phyloP scores from a whole-genome alignment of 2,888 invertebrate genomes.

The Drosophila atripex region DNA sequence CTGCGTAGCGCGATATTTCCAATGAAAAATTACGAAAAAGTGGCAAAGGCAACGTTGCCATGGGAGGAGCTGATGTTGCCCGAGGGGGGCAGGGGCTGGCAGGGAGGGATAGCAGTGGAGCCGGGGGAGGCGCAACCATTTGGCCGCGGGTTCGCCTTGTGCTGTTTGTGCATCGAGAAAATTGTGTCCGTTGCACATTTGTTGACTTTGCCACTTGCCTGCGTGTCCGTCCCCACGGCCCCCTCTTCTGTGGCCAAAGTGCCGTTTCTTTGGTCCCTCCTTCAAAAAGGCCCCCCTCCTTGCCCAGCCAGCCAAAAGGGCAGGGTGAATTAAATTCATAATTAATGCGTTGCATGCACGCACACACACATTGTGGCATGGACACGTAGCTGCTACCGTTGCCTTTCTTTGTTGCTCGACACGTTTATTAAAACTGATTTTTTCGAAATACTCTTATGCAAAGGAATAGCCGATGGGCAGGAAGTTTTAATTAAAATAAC shows the following conservation, averaged over 20 bases:
- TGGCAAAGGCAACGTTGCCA: conserved; percentile 58
- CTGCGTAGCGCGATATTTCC: conserved; percentile 80
- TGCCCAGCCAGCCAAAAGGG: conserved; percentile 53
- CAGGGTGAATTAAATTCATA: conserved; percentile 79
- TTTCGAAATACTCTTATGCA: conserved; percentile 10
- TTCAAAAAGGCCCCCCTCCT: neutral
- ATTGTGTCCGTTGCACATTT: conserved; percentile 78
- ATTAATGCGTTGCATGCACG: conserved; percentile 81
- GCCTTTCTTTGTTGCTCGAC: conserved; percentile 73
- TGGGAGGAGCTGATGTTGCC: conserved; percentile 9
- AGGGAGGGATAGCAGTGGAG: neutral
- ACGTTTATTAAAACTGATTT: conserved; percentile 78
- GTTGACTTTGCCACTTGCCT: conserved; percentile 78
- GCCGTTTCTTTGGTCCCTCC: conserved; percentile 50
- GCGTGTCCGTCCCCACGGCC: conserved; percentile 24
- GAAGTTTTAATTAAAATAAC: conserved; percentile 2
- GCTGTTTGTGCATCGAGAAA: conserved; percentile 79
- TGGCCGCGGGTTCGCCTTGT: conserved; percentile 61
- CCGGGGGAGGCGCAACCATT: conserved; percentile 47
- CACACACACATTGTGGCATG: conserved; percentile 56
- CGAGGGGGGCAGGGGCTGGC: neutral
- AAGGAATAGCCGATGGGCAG: neutral
- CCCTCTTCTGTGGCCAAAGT: conserved; percentile 46
- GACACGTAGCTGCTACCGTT: conserved; percentile 73
- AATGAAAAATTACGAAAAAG: conserved; percentile 73